Conservation (phyloP, 2,797 vertebrate species). For the Sebastes alutus region DNA sequence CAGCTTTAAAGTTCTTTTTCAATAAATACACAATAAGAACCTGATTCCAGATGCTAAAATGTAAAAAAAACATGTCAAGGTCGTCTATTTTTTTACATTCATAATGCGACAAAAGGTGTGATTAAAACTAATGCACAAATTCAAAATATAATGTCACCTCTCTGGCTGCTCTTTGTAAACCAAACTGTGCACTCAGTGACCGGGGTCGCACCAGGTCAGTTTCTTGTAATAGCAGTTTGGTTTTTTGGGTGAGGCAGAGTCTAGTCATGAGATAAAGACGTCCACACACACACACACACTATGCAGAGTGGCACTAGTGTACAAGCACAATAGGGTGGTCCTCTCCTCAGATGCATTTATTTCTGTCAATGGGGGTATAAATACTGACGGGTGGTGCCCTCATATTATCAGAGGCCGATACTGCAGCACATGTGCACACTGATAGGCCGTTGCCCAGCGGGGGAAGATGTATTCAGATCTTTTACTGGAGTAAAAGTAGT, state of each 20-base stretch:
- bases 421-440: constrained; percentile 35
- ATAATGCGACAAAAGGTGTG: not conserved
- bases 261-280: constrained; percentile 41
- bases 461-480: not conserved
- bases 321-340: constrained; percentile 8
- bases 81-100: not conserved
- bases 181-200: not conserved
- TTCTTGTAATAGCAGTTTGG: constrained; percentile 18
- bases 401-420: constrained; percentile 35
- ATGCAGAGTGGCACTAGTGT: not conserved
- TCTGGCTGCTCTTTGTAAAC: not conserved
- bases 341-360: constrained; percentile 32
- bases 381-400: constrained; percentile 37
- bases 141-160: not conserved
- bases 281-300: not conserved
- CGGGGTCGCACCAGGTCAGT: constrained; percentile 40
- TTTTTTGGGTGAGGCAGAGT: constrained; percentile 51
- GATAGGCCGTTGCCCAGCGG: constrained; percentile 23
- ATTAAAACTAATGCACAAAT: not conserved
- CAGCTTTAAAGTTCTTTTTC: not conserved
- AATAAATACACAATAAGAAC: not conserved
- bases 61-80: not conserved
- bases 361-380: constrained; percentile 48
- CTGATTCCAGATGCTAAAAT: not conserved
- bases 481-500: not conserved